Evolutionary conservation across 2,113 vertebrate genomes (phyloP).

Genomic region (Elgaria multicarinata): DNA sequence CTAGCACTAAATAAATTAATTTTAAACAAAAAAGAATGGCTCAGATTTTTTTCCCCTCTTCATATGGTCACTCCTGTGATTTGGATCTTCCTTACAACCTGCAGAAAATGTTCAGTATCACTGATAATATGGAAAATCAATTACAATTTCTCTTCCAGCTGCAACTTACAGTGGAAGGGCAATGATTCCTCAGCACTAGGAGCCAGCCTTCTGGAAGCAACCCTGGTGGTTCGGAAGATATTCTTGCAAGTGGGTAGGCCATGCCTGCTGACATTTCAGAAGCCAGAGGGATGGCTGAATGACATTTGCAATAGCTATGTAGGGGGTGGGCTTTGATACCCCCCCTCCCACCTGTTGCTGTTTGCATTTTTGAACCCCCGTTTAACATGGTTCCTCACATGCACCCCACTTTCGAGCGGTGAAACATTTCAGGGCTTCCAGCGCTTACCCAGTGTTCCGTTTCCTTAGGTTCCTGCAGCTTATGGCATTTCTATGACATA

Average conservation of each 20-base stretch:
- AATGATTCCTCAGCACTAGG: not conserved
- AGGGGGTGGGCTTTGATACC: not conserved
- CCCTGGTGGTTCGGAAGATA: not conserved
- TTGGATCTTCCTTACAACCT: not conserved
- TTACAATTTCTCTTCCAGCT: not conserved
- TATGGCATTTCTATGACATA: too few relatives aligned
- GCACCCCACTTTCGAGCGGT: too few relatives aligned
- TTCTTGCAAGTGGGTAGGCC: not conserved
- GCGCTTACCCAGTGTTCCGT: too few relatives aligned
- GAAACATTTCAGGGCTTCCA: too few relatives aligned
- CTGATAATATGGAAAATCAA: not conserved
- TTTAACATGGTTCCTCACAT: too few relatives aligned
- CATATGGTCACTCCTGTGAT: not conserved
- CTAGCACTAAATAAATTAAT: too few relatives aligned
- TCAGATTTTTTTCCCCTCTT: not conserved
- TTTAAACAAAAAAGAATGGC: too few relatives aligned
- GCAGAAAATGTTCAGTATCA: not conserved
- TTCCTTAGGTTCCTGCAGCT: too few relatives aligned
- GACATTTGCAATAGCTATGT: not conserved
- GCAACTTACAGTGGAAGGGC: not conserved
- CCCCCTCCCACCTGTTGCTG: too few relatives aligned
- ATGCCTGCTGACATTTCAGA: not conserved
- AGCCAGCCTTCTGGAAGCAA: not conserved
- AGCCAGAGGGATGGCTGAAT: not conserved
- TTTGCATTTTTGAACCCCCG: too few relatives aligned